Conservation (phyloP, 2,113 vertebrate genomes). For the Symphodus melops region DNA sequence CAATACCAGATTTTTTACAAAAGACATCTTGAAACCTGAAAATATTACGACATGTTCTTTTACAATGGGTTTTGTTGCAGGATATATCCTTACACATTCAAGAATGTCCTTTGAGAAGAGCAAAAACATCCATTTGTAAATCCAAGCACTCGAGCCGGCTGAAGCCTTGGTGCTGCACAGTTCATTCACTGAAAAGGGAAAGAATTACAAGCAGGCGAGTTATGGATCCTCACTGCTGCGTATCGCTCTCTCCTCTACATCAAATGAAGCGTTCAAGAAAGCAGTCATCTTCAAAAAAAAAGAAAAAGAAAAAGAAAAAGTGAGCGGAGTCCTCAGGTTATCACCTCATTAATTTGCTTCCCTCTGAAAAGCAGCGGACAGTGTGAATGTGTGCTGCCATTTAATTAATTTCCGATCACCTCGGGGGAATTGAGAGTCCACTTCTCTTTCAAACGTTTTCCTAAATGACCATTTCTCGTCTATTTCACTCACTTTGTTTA, state of each 20-base stretch:
- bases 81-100: neutral
- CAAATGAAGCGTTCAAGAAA: conserved; percentile 36
- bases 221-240: conserved; percentile 9
- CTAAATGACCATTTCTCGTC: conserved; percentile 55
- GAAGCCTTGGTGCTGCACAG: conserved; percentile 3
- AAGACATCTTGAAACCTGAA: too few species aligned
- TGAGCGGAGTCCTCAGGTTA: conserved; percentile 46
- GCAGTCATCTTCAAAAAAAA: conserved; percentile 47
- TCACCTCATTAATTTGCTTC: conserved; percentile 53
- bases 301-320: conserved; percentile 58
- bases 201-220: conserved; percentile 18
- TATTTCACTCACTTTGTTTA: conserved; percentile 31
- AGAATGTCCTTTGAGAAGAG: conserved; percentile 1
- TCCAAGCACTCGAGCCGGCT: neutral
- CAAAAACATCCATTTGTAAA: neutral
- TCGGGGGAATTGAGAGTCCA: conserved; percentile 41
- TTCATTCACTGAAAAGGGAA: conserved; percentile 29
- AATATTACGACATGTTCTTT: too few species aligned
- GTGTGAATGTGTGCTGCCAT: conserved; percentile 25
- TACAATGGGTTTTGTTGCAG: neutral
- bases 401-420: conserved; percentile 67
- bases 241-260: conserved; percentile 17
- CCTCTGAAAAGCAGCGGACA: conserved; percentile 24
- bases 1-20: too few species aligned
- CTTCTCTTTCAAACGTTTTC: conserved; percentile 45